A percentile compares a stretch with the other conserved stretches of the same genome.
Evolutionary conservation across 2,113 vertebrate species (phyloP).

Genomic region (Procapra przewalskii): DNA sequence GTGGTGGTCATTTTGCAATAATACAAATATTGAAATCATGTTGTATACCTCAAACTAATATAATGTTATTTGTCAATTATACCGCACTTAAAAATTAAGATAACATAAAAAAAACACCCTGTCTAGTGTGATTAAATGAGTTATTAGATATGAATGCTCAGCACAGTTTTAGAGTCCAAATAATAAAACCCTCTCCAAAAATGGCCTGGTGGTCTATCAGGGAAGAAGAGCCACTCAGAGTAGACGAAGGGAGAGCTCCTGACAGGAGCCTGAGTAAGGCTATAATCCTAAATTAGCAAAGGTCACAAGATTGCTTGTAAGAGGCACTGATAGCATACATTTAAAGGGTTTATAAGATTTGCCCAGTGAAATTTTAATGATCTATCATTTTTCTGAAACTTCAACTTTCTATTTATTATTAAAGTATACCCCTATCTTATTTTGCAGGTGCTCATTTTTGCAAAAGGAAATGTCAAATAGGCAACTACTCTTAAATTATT

Average conservation of each 20-base stretch:
- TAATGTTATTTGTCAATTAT: background rate
- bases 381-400: background rate
- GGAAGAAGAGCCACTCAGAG: background rate
- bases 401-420: background rate
- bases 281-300: background rate
- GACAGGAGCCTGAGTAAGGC: background rate
- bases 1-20: background rate
- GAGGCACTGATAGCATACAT: background rate
- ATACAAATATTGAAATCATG: background rate
- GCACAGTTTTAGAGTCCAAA: background rate
- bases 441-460: background rate
- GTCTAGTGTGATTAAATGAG: background rate
- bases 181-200: background rate
- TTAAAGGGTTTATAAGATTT: background rate
- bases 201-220: background rate
- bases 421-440: background rate
- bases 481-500: background rate
- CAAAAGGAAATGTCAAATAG: background rate
- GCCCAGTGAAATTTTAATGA: background rate
- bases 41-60: background rate
- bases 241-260: background rate
- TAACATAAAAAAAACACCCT: background rate
- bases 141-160: background rate
- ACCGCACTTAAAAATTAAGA: background rate
- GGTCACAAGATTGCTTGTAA: background rate